Evolutionary conservation across 2,113 vertebrate genomes (phyloP).

Genomic region (Paedocypris sp.): DNA sequence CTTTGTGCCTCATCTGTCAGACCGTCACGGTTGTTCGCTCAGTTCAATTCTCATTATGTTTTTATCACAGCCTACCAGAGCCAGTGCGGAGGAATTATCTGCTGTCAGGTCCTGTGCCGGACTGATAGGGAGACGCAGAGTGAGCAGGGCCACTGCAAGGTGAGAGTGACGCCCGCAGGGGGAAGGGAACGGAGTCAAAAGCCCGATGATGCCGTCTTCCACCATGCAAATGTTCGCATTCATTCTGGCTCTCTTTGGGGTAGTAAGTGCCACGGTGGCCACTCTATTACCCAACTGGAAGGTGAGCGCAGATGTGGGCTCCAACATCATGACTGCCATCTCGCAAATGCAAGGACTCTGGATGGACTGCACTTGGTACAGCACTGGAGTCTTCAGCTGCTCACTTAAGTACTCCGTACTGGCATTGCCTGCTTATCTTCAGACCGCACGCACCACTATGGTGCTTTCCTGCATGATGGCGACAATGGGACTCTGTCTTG

Average conservation of each 20-base stretch:
- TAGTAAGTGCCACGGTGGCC: constrained; percentile 69
- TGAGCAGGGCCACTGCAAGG: constrained; percentile 30
- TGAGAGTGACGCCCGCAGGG: constrained; percentile 12
- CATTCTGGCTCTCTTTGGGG: constrained; percentile 70
- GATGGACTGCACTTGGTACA: constrained; percentile 95
- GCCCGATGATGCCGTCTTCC: constrained; percentile 64
- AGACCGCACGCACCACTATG: constrained; percentile 75
- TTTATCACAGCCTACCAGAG: constrained; percentile 49
- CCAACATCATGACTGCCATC: constrained; percentile 73
- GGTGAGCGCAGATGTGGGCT: constrained; percentile 66
- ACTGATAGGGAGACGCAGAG: constrained; percentile 39
- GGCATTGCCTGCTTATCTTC: constrained; percentile 70
- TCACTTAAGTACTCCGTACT: constrained; percentile 72
- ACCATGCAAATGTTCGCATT: constrained; percentile 86
- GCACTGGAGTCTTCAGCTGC: constrained; percentile 89
- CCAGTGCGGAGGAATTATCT: constrained; percentile 48
- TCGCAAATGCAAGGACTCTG: constrained; percentile 85
- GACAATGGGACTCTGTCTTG: constrained; percentile 69
- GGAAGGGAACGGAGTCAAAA: background rate
- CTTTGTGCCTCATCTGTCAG: constrained; percentile 52
- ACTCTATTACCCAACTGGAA: constrained; percentile 88
- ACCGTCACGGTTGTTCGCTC: constrained; percentile 59
- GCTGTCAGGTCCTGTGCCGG: constrained; percentile 39
- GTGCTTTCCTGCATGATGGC: constrained; percentile 76
- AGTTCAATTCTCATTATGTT: constrained; percentile 44